Evolutionary conservation across 1,140 invertebrate genomes (phyloP).

Genomic region (Drosophila nebulosa): DNA sequence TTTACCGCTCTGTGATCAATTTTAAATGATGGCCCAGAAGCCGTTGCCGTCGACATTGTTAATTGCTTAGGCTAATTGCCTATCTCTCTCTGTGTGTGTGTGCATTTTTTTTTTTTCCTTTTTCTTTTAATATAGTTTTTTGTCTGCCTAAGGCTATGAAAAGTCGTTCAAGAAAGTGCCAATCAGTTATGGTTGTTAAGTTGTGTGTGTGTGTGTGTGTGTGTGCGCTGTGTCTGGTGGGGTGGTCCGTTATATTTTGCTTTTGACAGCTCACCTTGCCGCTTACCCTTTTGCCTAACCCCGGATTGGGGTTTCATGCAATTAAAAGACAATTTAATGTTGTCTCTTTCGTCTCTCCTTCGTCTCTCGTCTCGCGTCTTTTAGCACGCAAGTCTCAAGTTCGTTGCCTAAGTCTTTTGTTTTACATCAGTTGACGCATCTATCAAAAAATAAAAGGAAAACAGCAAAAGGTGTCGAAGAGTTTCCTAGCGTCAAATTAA

Average conservation of each 20-base stretch:
- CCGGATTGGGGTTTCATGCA: slow-evolving; percentile 35
- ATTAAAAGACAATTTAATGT: slow-evolving; percentile 63
- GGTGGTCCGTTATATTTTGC: slow-evolving; percentile 51
- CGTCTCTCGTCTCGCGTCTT: background rate
- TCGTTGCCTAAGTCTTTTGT: slow-evolving; percentile 57
- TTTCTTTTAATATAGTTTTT: background rate
- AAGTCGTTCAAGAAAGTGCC: slow-evolving; percentile 68
- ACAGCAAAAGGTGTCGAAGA: background rate
- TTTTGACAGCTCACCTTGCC: slow-evolving; percentile 49
- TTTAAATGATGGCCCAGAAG: slow-evolving; percentile 72
- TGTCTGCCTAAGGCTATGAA: slow-evolving; percentile 53
- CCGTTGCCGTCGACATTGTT: slow-evolving; percentile 42
- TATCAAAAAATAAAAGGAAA: background rate
- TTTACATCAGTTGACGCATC: slow-evolving; percentile 9
- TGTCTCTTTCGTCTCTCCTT: slow-evolving; percentile 22
- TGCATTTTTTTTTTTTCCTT: slow-evolving; percentile 5
- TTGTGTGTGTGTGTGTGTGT: background rate
- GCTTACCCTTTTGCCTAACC: slow-evolving; percentile 38
- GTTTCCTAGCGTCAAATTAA: background rate
- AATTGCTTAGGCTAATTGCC: slow-evolving; percentile 60
- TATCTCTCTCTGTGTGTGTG: slow-evolving; percentile 20
- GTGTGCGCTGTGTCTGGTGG: background rate
- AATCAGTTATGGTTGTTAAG: slow-evolving; percentile 34
- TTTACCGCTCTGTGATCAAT: slow-evolving; percentile 65
- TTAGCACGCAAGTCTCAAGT: slow-evolving; percentile 34